A percentile compares a stretch with the other conserved stretches of the same genome.
These are phyloP conservation scores for Coregonus clupeaformis DNA, from an alignment of 2,113 vertebrate species.

Conservation along the genomic window DNA sequence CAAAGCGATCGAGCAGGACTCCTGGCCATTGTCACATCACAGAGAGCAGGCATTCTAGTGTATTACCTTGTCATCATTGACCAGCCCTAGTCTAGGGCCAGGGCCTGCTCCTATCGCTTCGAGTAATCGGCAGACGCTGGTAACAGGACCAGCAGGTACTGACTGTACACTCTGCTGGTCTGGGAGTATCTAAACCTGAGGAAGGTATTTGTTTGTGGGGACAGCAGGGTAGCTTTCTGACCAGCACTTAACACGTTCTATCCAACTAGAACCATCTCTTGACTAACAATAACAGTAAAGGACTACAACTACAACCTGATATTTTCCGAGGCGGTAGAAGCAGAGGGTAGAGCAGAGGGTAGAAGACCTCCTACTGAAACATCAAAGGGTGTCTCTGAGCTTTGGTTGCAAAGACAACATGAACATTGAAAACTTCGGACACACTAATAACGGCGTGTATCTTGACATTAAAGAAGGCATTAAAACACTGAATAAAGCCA, in stretches of 20 bases:
- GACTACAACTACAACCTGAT: neutral
- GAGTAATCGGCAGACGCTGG: slow-evolving; percentile 99
- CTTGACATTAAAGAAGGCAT: neutral
- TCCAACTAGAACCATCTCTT: slow-evolving; percentile 75
- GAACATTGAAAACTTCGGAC: too few species aligned
- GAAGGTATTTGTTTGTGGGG: slow-evolving; percentile 26
- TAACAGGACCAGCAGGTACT: slow-evolving; percentile 77
- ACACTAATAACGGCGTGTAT: neutral
- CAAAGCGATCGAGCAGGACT: slow-evolving; percentile 99
- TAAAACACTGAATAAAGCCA: slow-evolving; percentile 44
- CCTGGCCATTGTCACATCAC: slow-evolving; percentile 96
- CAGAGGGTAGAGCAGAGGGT: too few species aligned
- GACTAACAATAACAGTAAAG: slow-evolving; percentile 73
- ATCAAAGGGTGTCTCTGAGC: neutral
- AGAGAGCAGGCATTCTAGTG: slow-evolving; percentile 97
- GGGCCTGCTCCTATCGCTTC: slow-evolving; percentile 99
- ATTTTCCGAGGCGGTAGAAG: too few species aligned
- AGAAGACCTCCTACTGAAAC: too few species aligned
- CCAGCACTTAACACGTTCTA: slow-evolving; percentile 57
- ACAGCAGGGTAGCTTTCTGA: slow-evolving; percentile 49
- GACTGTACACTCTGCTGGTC: slow-evolving; percentile 67
- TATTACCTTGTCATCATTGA: slow-evolving; percentile 81
- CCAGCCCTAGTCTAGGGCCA: slow-evolving; percentile 95
- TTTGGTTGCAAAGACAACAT: neutral
- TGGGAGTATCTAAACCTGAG: slow-evolving; percentile 40